These are phyloP conservation scores for Macaca nemestrina DNA, from an alignment of 2,113 vertebrate genomes.

Conservation along the genomic window DNA sequence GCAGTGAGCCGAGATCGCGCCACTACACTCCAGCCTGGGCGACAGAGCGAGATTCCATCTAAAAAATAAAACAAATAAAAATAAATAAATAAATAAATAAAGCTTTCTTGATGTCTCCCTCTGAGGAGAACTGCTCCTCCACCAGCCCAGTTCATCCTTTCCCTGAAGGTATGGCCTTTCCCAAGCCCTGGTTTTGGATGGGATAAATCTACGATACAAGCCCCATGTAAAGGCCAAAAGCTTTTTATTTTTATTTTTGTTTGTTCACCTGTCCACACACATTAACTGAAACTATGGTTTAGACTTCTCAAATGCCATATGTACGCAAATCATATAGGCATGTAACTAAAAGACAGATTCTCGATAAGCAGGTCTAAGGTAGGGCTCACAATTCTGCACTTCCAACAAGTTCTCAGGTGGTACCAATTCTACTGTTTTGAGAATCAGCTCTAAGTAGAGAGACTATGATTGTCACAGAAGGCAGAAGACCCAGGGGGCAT, in stretches of 20 bases:
- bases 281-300: background rate
- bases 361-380: background rate
- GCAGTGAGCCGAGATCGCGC: no score
- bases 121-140: background rate
- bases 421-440: background rate
- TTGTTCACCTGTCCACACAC: background rate
- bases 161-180: background rate
- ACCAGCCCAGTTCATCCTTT: background rate
- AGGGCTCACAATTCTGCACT: background rate
- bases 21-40: no score
- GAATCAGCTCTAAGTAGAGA: background rate
- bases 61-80: no score
- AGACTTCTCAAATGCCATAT: background rate
- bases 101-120: background rate
- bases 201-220: background rate
- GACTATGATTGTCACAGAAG: background rate
- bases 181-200: background rate
- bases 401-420: background rate
- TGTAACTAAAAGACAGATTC: background rate
- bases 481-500: accelerated
- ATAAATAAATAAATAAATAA: no score
- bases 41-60: no score
- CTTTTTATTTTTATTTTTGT: background rate
- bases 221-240: background rate
- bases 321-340: background rate